Evolutionary conservation across 2,888 invertebrate genomes (phyloP).

Genomic region (Athalia circularis): DNA sequence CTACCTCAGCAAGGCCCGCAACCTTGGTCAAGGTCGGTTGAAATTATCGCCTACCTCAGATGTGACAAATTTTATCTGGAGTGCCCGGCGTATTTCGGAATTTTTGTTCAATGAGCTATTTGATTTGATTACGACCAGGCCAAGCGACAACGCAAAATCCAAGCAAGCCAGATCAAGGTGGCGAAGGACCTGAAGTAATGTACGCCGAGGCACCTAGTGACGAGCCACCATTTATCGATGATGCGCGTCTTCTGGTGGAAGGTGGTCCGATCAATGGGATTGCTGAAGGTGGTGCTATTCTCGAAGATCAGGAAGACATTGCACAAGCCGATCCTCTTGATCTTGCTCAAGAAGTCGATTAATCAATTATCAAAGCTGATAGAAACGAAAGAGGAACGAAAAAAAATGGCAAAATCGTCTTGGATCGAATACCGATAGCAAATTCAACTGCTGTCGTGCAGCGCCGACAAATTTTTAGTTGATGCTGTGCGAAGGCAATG

Average conservation of each 20-base stretch:
- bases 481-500: neutral
- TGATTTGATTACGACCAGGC: constrained; percentile 47
- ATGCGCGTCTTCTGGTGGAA: constrained; percentile 43
- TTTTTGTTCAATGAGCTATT: neutral
- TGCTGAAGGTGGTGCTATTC: constrained; percentile 51
- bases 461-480: too few species aligned
- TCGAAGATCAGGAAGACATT: constrained; percentile 30
- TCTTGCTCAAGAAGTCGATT: constrained; percentile 35
- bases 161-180: constrained; percentile 55
- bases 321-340: constrained; percentile 36
- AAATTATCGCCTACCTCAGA: neutral
- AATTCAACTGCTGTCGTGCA: neutral
- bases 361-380: neutral
- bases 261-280: constrained; percentile 54
- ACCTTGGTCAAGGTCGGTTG: constrained; percentile 60
- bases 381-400: constrained; percentile 9
- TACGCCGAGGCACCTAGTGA: constrained; percentile 47
- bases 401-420: neutral
- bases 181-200: constrained; percentile 53
- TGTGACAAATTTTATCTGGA: neutral
- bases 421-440: neutral
- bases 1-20: constrained; percentile 67
- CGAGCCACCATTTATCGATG: constrained; percentile 44
- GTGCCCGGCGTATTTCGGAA: neutral
- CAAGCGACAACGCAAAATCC: constrained; percentile 57